Evolutionary conservation across 2,113 vertebrate species (phyloP).

Genomic region (Salminus brasiliensis): DNA sequence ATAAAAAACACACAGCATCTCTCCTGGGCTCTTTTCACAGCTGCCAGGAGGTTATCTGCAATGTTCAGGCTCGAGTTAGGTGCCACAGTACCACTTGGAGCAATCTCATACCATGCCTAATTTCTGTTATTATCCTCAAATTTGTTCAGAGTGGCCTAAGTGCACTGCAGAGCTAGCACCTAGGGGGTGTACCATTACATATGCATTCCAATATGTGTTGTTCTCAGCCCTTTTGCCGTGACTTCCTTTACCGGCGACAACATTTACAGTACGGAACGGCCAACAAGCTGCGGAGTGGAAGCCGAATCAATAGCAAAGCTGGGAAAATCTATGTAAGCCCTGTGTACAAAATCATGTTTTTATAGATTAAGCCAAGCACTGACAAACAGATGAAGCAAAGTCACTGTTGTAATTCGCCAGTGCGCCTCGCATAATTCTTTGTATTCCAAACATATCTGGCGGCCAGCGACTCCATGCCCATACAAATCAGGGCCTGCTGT

Average conservation of each 20-base stretch:
- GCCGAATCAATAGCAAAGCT: constrained; percentile 67
- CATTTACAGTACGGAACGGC: constrained; percentile 64
- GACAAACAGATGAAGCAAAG: constrained; percentile 61
- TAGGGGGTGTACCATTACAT: neutral
- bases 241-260: constrained; percentile 26
- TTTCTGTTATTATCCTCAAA: neutral
- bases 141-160: neutral
- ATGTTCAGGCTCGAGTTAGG: neutral
- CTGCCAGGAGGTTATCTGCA: neutral
- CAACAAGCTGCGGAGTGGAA: constrained; percentile 62
- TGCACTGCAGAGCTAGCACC: neutral
- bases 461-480: constrained; percentile 38
- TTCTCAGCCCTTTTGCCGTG: constrained; percentile 5
- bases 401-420: constrained; percentile 1
- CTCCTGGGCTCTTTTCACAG: neutral
- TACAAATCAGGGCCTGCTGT: constrained; percentile 56
- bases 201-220: constrained; percentile 12
- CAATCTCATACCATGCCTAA: neutral
- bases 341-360: constrained; percentile 68
- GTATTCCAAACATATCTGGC: constrained; percentile 60
- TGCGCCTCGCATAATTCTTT: constrained; percentile 57
- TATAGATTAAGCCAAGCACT: constrained; percentile 64
- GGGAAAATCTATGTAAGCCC: constrained; percentile 64
- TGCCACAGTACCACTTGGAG: neutral
- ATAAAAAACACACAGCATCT: neutral